A percentile compares a stretch with the other conserved stretches of the same genome.
Evolutionary conservation across 1,140 invertebrate species (phyloP).

Genomic region (Asobara japonica): DNA sequence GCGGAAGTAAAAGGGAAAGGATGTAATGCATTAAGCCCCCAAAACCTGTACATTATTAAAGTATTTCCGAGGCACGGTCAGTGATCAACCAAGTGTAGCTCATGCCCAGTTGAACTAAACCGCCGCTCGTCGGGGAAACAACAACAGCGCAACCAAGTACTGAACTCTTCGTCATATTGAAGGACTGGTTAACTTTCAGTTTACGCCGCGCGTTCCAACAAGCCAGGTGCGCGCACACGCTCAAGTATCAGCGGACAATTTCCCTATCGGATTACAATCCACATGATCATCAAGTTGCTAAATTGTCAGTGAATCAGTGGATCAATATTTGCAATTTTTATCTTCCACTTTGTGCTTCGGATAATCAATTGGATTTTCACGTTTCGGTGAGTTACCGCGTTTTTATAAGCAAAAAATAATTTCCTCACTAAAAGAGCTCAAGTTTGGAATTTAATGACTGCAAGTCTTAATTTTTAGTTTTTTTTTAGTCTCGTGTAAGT

Average conservation of each 20-base stretch:
- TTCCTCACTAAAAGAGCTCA: no score
- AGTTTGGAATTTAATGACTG: no score
- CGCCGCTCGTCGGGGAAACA: constrained; percentile 32
- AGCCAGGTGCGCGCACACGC: constrained; percentile 31
- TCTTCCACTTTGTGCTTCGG: no score
- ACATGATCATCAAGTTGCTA: not conserved
- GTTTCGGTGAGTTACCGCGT: no score
- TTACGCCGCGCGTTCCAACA: constrained; percentile 26
- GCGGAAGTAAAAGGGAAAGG: not conserved
- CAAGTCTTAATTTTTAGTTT: no score
- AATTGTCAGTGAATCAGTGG: not conserved
- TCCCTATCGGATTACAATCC: not conserved
- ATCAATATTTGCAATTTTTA: no score
- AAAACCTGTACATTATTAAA: constrained; percentile 29
- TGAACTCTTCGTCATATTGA: constrained; percentile 13
- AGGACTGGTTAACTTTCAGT: constrained; percentile 39
- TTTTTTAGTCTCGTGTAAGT: no score
- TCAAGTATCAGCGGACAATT: constrained; percentile 2
- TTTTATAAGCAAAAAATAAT: no score
- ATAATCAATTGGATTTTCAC: no score
- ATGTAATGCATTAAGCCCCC: not conserved
- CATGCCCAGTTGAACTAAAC: constrained; percentile 18
- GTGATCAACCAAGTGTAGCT: constrained; percentile 35
- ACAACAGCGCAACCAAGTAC: constrained; percentile 21
- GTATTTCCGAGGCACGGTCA: constrained; percentile 39